Conservation (phyloP, 2,888 invertebrate species). For the Parochlus steinenii region DNA sequence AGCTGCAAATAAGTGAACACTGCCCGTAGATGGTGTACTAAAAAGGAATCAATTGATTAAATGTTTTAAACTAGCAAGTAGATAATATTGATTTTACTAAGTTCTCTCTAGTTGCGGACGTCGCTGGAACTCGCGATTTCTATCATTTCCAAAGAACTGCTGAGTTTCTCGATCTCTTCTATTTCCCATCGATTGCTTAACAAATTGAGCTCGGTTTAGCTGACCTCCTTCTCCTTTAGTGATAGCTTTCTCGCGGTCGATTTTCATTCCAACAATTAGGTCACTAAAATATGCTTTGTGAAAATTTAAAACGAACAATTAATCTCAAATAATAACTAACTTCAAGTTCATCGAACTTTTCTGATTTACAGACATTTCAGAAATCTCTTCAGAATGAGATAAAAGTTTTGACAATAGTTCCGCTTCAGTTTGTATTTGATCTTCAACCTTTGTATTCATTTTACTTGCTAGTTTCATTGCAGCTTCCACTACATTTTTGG, state of each 20-base stretch:
- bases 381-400: conserved; percentile 22
- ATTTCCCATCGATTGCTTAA: conserved; percentile 24
- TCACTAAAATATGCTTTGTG: conserved; percentile 35
- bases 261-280: conserved; percentile 59
- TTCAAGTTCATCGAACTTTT: background rate
- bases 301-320: conserved; percentile 4
- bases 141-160: background rate
- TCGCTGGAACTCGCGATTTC: conserved; percentile 17
- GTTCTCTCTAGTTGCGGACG: conserved; percentile 13
- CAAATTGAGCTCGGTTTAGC: conserved; percentile 25
- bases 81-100: background rate
- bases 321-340: conserved; percentile 2
- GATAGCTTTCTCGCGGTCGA: conserved; percentile 39
- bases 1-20: conserved; percentile 44
- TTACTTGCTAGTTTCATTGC: conserved; percentile 37
- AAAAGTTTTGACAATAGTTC: conserved; percentile 54
- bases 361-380: conserved; percentile 14
- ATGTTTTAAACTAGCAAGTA: background rate
- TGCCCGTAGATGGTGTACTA: conserved; percentile 18
- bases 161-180: conserved; percentile 13
- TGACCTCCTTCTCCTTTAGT: background rate
- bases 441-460: conserved; percentile 55
- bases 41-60: background rate
- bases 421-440: conserved; percentile 45
- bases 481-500: conserved; percentile 20